phyloP scores from a whole-genome alignment of 1,140 invertebrate genomes.

The Drosophila pallidifrons region DNA sequence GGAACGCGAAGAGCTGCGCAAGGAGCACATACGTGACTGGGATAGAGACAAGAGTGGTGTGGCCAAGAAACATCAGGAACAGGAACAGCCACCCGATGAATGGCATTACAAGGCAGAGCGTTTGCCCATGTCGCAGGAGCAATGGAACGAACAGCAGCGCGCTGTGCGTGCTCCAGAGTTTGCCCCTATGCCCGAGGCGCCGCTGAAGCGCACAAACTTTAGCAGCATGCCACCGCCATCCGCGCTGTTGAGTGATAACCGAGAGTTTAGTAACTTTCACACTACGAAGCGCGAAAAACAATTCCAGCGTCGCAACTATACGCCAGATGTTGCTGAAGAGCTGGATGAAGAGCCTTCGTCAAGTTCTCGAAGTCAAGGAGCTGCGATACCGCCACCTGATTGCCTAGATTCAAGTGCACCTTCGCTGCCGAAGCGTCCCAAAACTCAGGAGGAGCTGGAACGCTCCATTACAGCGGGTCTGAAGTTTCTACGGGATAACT shows the following conservation, averaged over 20 bases:
- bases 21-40: constrained; percentile 89
- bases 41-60: constrained; percentile 87
- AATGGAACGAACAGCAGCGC: constrained; percentile 92
- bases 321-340: constrained; percentile 37
- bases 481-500: constrained; percentile 88
- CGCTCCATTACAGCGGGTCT: constrained; percentile 89
- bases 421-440: constrained; percentile 48
- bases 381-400: constrained; percentile 88
- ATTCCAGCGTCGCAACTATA: constrained; percentile 72
- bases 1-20: constrained; percentile 85
- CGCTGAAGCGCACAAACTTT: constrained; percentile 73
- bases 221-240: constrained; percentile 60
- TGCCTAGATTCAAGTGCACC: constrained; percentile 86
- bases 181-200: constrained; percentile 86
- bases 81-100: constrained; percentile 72
- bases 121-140: constrained; percentile 89
- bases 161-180: constrained; percentile 89
- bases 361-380: constrained; percentile 65
- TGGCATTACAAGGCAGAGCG: constrained; percentile 86
- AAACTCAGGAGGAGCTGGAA: constrained; percentile 85
- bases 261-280: constrained; percentile 64
- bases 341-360: constrained; percentile 35
- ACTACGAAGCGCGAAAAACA: constrained; percentile 57
- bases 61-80: constrained; percentile 29
- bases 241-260: not conserved